Evolutionary conservation across 23 tunicate genomes (phyloP), one percentile per base, ranked within the genome.

Genomic region (Corella eumyota): DNA sequence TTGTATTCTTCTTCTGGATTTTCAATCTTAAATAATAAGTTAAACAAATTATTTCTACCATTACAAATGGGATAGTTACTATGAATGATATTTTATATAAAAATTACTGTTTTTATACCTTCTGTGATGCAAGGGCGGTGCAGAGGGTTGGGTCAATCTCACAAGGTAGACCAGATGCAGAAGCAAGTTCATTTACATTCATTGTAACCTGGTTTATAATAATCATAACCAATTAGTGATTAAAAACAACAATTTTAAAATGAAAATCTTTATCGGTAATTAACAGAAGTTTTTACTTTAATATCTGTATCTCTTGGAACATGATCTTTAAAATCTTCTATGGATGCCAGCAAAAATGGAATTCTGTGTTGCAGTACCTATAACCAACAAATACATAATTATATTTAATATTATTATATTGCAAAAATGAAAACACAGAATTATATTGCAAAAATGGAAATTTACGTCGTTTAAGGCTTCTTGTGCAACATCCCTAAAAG

Each of bases 131-230:
- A 13, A 85, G 79, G 0, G 96, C 81, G n/a, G 67, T 50, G 60
- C 99, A 93, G 15, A 93, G 68, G 9, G 99, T 92, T 25, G 93
- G 90, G 62, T 93, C 99, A 33, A 93, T 59, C 30, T 93, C 83
- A 68, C 90, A 85, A 19, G 49, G 23, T 11, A 93, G 54, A 6
- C 99, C 99, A 40, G 99, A 83, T 23, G 95, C 88, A 25, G 95
- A 66, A 36, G 95, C 95, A 25, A 93, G 90, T 49, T 93, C 99
- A 60, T 77, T 83, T 9, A 92, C 70, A 32, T 56, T 77, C 57
- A 84, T 75, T 17, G 69, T 63, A 15, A 88, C 96, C 96, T 88
- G 67, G 36, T 17, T n/a, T n/a, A n/a, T n/a, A n/a, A n/a, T 27
- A 51, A 21, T 9, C n/a, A 13, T 17, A 44, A 44, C 49, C 17